phyloP scores from a whole-genome alignment of 2,888 invertebrate species.

The Archips crataeganus region DNA sequence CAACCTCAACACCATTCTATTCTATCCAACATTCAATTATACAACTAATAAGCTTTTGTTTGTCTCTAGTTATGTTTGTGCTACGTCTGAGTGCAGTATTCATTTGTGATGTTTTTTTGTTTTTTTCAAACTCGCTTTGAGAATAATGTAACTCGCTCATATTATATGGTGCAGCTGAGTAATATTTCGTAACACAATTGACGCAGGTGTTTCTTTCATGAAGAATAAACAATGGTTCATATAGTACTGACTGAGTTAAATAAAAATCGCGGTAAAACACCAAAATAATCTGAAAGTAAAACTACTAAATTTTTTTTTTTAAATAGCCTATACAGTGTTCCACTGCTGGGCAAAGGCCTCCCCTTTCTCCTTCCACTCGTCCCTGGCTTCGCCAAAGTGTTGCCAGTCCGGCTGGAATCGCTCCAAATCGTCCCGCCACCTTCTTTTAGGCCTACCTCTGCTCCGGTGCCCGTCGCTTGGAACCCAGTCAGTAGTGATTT shows the following conservation, averaged over 20 bases:
- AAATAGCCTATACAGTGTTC: too few species aligned
- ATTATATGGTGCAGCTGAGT: constrained; percentile 12
- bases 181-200: constrained; percentile 15
- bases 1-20: constrained; percentile 48
- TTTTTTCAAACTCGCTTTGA: constrained; percentile 16
- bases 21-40: constrained; percentile 64
- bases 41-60: constrained; percentile 52
- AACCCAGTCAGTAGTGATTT: too few species aligned
- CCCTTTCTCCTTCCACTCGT: too few species aligned
- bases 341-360: too few species aligned
- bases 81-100: constrained; percentile 4
- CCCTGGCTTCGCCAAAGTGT: too few species aligned
- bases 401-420: too few species aligned
- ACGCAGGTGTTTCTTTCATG: constrained; percentile 24
- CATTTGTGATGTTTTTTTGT: constrained; percentile 9
- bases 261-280: background rate
- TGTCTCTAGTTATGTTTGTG: constrained; percentile 34
- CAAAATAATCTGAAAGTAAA: background rate
- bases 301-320: background rate
- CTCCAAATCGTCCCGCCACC: too few species aligned
- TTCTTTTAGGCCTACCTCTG: too few species aligned
- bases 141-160: constrained; percentile 15
- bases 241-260: background rate
- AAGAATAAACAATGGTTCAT: constrained; percentile 6
- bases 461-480: too few species aligned